These are phyloP conservation scores for Hybognathus amarus DNA, from an alignment of 2,797 vertebrate species.

Conservation along the genomic window DNA sequence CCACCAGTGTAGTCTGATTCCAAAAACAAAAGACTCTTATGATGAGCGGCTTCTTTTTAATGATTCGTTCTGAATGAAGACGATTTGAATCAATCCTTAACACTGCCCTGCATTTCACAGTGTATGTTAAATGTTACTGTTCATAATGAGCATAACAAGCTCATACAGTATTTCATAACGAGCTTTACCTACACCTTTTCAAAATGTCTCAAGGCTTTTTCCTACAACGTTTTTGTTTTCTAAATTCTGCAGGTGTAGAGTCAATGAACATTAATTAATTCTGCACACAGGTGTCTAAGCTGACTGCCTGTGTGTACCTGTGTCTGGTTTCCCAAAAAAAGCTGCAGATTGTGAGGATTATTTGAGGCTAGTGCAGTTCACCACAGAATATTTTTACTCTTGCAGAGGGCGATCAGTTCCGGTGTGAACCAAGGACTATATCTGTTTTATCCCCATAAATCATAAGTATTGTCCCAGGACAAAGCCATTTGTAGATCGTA, in stretches of 20 bases:
- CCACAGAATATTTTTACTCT: too few relatives aligned
- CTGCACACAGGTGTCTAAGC: background rate
- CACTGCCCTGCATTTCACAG: background rate
- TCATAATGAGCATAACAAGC: background rate
- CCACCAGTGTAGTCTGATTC: background rate
- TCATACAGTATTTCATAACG: background rate
- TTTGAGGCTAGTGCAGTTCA: too few relatives aligned
- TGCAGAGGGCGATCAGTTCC: too few relatives aligned
- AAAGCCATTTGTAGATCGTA: too few relatives aligned
- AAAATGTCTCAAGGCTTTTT: background rate
- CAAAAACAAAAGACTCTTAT: background rate
- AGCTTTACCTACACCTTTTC: background rate
- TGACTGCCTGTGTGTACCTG: too few relatives aligned
- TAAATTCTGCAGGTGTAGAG: conserved; percentile 11
- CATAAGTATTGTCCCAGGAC: too few relatives aligned
- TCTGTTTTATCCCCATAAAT: too few relatives aligned
- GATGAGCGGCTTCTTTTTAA: background rate
- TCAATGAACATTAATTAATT: background rate
- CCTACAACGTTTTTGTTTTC: background rate
- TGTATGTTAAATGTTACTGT: background rate
- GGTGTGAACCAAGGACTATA: too few relatives aligned
- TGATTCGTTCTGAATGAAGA: background rate
- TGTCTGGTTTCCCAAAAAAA: too few relatives aligned
- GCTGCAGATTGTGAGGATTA: too few relatives aligned
- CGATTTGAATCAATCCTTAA: background rate